phyloP scores from a whole-genome alignment of 92 coral and sea anemone genomes.

The Epizoanthus rinbou region DNA sequence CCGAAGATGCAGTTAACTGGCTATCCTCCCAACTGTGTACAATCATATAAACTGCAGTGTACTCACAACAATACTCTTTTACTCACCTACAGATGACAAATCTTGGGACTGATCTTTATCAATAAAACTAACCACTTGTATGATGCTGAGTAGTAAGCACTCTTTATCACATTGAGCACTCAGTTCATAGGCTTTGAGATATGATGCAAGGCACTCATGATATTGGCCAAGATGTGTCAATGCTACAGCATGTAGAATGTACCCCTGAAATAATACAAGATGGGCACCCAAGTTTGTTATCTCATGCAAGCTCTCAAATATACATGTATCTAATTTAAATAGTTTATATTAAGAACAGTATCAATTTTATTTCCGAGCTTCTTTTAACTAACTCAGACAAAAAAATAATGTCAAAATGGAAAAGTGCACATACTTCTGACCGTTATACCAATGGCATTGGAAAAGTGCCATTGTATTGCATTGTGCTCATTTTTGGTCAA shows the following conservation, averaged over 20 bases:
- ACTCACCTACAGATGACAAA: conserved; percentile 56
- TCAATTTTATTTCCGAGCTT: too few relatives aligned
- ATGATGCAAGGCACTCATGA: conserved; percentile 59
- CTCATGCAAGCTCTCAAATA: too few relatives aligned
- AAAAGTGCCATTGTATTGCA: too few relatives aligned
- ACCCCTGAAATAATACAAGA: conserved; percentile 55
- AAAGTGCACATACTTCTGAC: too few relatives aligned
- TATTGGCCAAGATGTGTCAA: conserved; percentile 77
- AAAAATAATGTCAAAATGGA: too few relatives aligned
- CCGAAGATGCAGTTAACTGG: too few relatives aligned
- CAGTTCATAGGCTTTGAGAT: conserved; percentile 77
- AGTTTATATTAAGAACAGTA: too few relatives aligned
- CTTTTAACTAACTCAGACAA: too few relatives aligned
- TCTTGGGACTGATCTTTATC: conserved; percentile 70
- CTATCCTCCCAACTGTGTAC: not conserved
- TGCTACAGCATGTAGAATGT: conserved; percentile 76
- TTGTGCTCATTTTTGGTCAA: too few relatives aligned
- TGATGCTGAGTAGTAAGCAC: conserved; percentile 51
- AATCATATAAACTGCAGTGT: not conserved
- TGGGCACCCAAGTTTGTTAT: too few relatives aligned
- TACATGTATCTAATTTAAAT: too few relatives aligned
- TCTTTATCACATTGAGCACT: conserved; percentile 63
- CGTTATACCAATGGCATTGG: too few relatives aligned
- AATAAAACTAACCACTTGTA: conserved; percentile 66
- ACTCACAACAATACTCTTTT: not conserved